Percentiles rank a stretch among this genome's conserved stretches.
Evolutionary conservation across 2,888 invertebrate species (phyloP).

Genomic region (Therioaphis trifolii): DNA sequence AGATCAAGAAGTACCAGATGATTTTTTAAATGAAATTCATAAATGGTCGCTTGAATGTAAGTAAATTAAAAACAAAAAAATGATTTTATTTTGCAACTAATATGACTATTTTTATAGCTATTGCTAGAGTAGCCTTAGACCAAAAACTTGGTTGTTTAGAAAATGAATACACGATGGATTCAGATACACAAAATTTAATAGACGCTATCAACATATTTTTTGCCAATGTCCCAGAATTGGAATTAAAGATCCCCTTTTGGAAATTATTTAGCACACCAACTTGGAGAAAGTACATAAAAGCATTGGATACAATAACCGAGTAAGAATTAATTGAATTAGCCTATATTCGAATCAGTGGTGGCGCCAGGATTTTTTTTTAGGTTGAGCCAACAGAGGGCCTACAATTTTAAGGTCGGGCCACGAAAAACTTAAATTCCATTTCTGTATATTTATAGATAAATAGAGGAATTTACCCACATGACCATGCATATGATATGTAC

Average conservation of each 20-base stretch:
- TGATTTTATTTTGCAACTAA: not conserved
- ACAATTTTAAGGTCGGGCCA: no score
- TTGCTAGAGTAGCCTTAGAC: constrained; percentile 88
- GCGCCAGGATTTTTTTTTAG: no score
- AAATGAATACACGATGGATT: constrained; percentile 73
- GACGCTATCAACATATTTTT: constrained; percentile 86
- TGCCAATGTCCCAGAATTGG: constrained; percentile 82
- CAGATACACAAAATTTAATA: constrained; percentile 85
- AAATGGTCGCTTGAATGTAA: constrained; percentile 94
- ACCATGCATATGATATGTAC: no score
- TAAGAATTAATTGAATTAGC: constrained; percentile 67
- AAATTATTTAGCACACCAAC: constrained; percentile 82
- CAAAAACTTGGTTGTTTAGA: constrained; percentile 85
- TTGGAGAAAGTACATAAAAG: constrained; percentile 83
- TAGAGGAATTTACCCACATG: no score
- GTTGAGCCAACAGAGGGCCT: no score
- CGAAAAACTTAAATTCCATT: no score
- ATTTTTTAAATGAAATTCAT: constrained; percentile 89
- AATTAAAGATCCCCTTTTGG: constrained; percentile 88
- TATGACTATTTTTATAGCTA: constrained; percentile 73
- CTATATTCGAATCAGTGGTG: not conserved
- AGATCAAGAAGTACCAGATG: constrained; percentile 78
- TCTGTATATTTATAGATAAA: no score
- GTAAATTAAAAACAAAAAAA: constrained; percentile 68
- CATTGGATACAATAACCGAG: constrained; percentile 78